These are phyloP conservation scores for Protomyctophum bolini DNA, from an alignment of 2,113 vertebrate genomes.

Conservation along the genomic window DNA sequence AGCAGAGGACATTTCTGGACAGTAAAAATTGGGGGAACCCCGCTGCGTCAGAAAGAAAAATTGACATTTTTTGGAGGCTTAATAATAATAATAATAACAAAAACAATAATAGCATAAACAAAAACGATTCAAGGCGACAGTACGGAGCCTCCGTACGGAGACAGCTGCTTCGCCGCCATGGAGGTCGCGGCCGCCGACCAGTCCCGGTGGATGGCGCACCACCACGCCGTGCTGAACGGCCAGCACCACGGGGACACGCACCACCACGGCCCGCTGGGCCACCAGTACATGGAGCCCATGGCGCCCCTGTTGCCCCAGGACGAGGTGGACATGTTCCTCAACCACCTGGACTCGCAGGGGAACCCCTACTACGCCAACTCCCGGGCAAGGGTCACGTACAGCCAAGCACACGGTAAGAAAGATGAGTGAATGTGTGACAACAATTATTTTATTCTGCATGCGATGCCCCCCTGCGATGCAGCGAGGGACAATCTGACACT, in stretches of 20 bases:
- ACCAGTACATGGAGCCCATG: constrained; percentile 98
- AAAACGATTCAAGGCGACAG: too few relatives aligned
- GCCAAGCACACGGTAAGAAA: constrained; percentile 92
- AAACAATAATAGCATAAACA: too few relatives aligned
- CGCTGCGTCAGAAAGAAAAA: too few relatives aligned
- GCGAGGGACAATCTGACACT: background rate
- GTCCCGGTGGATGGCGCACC: constrained; percentile 99
- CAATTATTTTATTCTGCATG: too few relatives aligned
- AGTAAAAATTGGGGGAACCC: too few relatives aligned
- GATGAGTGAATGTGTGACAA: background rate
- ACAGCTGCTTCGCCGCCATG: constrained; percentile 79
- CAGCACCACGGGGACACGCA: constrained; percentile 98
- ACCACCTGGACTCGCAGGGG: constrained; percentile 97
- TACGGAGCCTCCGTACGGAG: background rate
- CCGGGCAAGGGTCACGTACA: constrained; percentile 94
- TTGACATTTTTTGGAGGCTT: too few relatives aligned
- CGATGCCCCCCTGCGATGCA: background rate
- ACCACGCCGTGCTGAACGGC: constrained; percentile 93
- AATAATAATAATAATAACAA: too few relatives aligned
- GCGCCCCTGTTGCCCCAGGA: constrained; percentile 96
- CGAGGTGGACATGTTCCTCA: constrained; percentile 99
- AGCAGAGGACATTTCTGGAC: too few relatives aligned
- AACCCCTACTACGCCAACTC: constrained; percentile 97
- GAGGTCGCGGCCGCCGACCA: constrained; percentile 95
- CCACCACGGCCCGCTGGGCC: constrained; percentile 89